Evolutionary conservation across 2,797 vertebrate genomes (phyloP).

Genomic region (Cynodonichthys magdalenae): DNA sequence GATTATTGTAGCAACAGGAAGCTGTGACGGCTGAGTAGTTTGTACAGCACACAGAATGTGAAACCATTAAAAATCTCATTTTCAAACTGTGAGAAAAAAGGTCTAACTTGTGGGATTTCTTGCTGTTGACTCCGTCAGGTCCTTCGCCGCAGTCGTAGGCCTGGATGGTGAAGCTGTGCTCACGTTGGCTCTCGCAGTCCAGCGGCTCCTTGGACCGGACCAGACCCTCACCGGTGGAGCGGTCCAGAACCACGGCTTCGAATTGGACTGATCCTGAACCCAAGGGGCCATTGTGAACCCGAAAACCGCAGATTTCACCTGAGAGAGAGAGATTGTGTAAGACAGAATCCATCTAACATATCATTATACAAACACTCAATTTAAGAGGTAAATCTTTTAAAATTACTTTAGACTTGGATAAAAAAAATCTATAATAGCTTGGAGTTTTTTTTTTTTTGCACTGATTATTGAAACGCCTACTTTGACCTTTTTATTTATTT

Average conservation of each 20-base stretch:
- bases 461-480: neutral
- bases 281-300: constrained; percentile 91
- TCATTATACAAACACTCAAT: neutral
- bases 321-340: constrained; percentile 6
- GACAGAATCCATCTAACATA: neutral
- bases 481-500: neutral
- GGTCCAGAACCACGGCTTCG: constrained; percentile 96
- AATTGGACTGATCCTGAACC: constrained; percentile 88
- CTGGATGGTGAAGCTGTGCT: constrained; percentile 98
- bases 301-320: constrained; percentile 98
- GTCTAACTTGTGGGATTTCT: constrained; percentile 97
- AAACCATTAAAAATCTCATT: constrained; percentile 7
- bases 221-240: constrained; percentile 94
- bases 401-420: neutral
- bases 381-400: neutral
- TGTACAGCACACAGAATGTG: neutral
- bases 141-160: constrained; percentile 98
- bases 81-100: neutral
- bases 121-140: constrained; percentile 93
- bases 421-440: neutral
- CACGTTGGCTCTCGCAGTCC: constrained; percentile 96
- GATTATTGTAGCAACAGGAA: constrained; percentile 28
- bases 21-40: neutral
- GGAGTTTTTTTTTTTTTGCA: neutral
- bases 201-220: constrained; percentile 95